Evolutionary conservation across 2,888 invertebrate species (phyloP).

Genomic region (Thumatha senex): DNA sequence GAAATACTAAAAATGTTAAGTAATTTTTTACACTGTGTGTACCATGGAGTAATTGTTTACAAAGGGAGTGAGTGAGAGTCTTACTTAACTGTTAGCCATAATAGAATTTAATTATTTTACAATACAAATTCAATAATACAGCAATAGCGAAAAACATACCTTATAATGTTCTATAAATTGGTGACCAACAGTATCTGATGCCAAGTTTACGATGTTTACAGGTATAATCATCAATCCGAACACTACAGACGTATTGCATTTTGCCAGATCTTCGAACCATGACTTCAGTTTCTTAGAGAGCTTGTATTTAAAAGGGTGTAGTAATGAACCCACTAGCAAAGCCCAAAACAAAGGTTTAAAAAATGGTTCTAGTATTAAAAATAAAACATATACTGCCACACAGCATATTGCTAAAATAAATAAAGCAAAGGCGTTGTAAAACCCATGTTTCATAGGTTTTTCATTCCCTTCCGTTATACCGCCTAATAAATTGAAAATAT

Average conservation of each 20-base stretch:
- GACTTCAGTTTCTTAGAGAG: conserved; percentile 89
- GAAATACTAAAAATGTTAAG: no score
- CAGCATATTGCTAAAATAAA: conserved; percentile 87
- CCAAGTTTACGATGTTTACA: conserved; percentile 88
- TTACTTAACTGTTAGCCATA: no score
- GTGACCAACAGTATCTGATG: conserved; percentile 89
- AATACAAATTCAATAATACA: no score
- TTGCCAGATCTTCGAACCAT: conserved; percentile 90
- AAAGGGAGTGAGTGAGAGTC: no score
- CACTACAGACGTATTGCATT: conserved; percentile 86
- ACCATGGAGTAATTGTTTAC: no score
- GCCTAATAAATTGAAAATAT: conserved; percentile 87
- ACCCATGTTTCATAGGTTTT: conserved; percentile 95
- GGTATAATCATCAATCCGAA: conserved; percentile 86
- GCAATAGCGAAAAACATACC: conserved; percentile 53
- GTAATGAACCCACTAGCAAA: conserved; percentile 96
- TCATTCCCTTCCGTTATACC: conserved; percentile 90
- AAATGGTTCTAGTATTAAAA: conserved; percentile 94
- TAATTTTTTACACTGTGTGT: no score
- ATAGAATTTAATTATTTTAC: no score
- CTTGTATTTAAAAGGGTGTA: conserved; percentile 96
- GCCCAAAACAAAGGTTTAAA: conserved; percentile 98
- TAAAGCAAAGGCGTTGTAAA: conserved; percentile 94
- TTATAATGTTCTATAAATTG: conserved; percentile 86
- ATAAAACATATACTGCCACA: conserved; percentile 89